These are phyloP conservation scores for Furcifer pardalis DNA, from an alignment of 2,797 vertebrate genomes.

Conservation along the genomic window DNA sequence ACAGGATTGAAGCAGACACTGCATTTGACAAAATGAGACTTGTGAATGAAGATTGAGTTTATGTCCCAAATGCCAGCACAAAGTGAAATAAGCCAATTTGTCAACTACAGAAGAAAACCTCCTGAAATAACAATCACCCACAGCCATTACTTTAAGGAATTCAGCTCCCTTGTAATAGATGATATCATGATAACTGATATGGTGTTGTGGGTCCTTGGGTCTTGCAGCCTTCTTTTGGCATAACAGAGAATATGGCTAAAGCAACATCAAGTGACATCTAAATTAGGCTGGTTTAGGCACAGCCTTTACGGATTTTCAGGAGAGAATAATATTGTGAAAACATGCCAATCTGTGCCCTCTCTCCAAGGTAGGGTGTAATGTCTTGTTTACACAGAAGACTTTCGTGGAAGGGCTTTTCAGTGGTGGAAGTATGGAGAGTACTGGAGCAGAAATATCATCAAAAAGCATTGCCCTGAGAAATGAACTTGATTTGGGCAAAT, in stretches of 20 bases:
- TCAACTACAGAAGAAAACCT: too few relatives aligned
- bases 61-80: not conserved
- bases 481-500: constrained; percentile 50
- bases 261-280: constrained; percentile 4
- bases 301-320: not conserved
- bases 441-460: constrained; percentile 48
- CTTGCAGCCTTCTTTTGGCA: not conserved
- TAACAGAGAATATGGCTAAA: not conserved
- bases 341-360: not conserved
- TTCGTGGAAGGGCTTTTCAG: constrained; percentile 38
- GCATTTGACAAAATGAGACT: too few relatives aligned
- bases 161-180: not conserved
- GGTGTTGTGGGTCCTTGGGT: not conserved
- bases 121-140: too few relatives aligned
- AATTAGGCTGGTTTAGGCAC: constrained; percentile 17
- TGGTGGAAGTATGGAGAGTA: constrained; percentile 28
- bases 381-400: constrained; percentile 12
- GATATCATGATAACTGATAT: not conserved
- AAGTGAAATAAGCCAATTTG: not conserved
- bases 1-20: too few relatives aligned
- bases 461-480: constrained; percentile 50
- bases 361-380: constrained; percentile 6
- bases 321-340: constrained; percentile 1
- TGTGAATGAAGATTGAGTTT: too few relatives aligned
- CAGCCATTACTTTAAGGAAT: not conserved